These are phyloP conservation scores for Oryzias celebensis DNA, from an alignment of 2,113 vertebrate genomes.

Conservation along the genomic window DNA sequence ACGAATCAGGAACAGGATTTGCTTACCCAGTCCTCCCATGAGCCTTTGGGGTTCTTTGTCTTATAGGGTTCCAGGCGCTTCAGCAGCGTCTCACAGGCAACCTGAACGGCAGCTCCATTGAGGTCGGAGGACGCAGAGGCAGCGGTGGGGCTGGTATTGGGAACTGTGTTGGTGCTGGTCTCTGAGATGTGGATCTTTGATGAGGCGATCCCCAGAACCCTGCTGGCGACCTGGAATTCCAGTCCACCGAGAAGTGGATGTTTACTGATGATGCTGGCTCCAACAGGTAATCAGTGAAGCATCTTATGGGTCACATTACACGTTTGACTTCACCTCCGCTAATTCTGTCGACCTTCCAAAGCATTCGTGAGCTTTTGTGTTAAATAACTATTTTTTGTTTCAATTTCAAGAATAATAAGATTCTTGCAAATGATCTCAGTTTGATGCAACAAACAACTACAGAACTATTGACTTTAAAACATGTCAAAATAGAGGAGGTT, in stretches of 20 bases:
- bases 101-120: conserved; percentile 88
- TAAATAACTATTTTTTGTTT: too few relatives aligned
- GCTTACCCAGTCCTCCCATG: conserved; percentile 92
- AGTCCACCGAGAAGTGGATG: not conserved
- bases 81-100: conserved; percentile 84
- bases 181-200: conserved; percentile 91
- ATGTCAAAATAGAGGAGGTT: not conserved
- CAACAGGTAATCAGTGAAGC: too few relatives aligned
- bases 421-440: too few relatives aligned
- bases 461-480: not conserved
- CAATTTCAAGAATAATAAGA: too few relatives aligned
- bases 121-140: conserved; percentile 90
- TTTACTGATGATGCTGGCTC: not conserved
- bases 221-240: conserved; percentile 85
- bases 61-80: conserved; percentile 86
- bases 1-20: not conserved
- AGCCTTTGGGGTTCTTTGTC: conserved; percentile 80
- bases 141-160: conserved; percentile 90
- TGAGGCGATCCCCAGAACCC: conserved; percentile 80
- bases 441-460: too few relatives aligned
- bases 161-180: conserved; percentile 94
- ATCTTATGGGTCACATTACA: too few relatives aligned
- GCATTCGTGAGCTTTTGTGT: too few relatives aligned
- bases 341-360: too few relatives aligned
- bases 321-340: too few relatives aligned